These are phyloP conservation scores for Achroia grisella DNA, from an alignment of 1,140 invertebrate genomes.

Conservation along the genomic window DNA sequence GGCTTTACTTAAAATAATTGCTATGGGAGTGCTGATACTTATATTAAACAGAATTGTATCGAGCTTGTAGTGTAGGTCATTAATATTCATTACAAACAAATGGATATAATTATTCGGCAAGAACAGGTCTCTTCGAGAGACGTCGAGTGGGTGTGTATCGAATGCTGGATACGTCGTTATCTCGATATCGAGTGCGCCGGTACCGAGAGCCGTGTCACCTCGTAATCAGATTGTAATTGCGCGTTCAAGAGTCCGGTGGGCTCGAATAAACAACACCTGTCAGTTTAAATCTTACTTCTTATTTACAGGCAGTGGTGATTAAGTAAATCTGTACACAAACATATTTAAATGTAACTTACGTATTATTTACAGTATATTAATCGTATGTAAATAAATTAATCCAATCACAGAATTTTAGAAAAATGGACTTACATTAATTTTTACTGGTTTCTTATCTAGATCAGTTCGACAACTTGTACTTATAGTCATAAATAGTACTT, in stretches of 20 bases:
- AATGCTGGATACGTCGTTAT: slow-evolving; percentile 45
- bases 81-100: slow-evolving; percentile 67
- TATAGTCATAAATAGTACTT: too few relatives aligned
- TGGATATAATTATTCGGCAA: slow-evolving; percentile 61
- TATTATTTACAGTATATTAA: too few relatives aligned
- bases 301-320: slow-evolving; percentile 1
- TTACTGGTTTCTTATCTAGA: too few relatives aligned
- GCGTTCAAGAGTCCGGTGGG: slow-evolving; percentile 24
- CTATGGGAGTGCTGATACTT: slow-evolving; percentile 32
- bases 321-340: too few relatives aligned
- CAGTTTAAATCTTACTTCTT: slow-evolving; percentile 23
- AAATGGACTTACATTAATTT: too few relatives aligned
- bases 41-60: slow-evolving; percentile 34
- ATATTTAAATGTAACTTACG: too few relatives aligned
- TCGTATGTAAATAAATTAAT: too few relatives aligned
- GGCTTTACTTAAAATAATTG: slow-evolving; percentile 45
- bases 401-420: too few relatives aligned
- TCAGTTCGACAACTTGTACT: too few relatives aligned
- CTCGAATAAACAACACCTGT: slow-evolving; percentile 31
- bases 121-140: slow-evolving; percentile 47
- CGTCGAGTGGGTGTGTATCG: slow-evolving; percentile 45
- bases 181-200: slow-evolving; percentile 35
- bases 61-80: slow-evolving; percentile 29
- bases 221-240: slow-evolving; percentile 58
- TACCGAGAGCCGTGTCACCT: slow-evolving; percentile 24